Conservation (phyloP, 1,140 invertebrate species). For the Trichomalopsis sarcophagae region DNA sequence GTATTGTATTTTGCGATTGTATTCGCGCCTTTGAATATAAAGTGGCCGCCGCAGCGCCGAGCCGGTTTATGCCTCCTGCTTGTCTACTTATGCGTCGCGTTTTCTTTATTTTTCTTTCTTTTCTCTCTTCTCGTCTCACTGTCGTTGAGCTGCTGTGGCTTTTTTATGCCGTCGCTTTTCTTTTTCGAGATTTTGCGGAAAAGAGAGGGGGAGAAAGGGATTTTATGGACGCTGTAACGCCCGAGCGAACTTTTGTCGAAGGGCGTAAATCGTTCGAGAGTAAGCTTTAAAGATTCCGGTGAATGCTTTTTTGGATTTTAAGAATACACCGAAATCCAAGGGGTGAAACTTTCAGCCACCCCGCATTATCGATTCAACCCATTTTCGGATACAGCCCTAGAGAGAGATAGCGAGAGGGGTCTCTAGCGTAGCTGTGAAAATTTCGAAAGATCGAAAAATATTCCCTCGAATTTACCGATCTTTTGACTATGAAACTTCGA, state of each 20-base stretch:
- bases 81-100: background rate
- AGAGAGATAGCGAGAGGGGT: background rate
- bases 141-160: background rate
- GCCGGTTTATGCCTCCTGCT: background rate
- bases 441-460: background rate
- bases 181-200: background rate
- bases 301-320: background rate
- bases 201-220: too few species aligned
- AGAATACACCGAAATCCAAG: too few species aligned
- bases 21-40: slow-evolving; percentile 70
- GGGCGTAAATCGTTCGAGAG: background rate
- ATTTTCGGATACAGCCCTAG: too few species aligned
- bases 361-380: too few species aligned
- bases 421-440: too few species aligned
- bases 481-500: background rate
- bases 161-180: background rate
- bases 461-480: background rate
- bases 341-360: too few species aligned
- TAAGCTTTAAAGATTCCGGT: background rate
- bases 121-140: background rate
- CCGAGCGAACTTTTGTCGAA: background rate
- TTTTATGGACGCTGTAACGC: too few species aligned
- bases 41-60: slow-evolving; percentile 53
- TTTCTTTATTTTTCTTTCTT: background rate
- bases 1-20: slow-evolving; percentile 70